These are phyloP conservation scores for Spheniscus mendiculus DNA, from an alignment of 2,113 vertebrate species.

Conservation along the genomic window DNA sequence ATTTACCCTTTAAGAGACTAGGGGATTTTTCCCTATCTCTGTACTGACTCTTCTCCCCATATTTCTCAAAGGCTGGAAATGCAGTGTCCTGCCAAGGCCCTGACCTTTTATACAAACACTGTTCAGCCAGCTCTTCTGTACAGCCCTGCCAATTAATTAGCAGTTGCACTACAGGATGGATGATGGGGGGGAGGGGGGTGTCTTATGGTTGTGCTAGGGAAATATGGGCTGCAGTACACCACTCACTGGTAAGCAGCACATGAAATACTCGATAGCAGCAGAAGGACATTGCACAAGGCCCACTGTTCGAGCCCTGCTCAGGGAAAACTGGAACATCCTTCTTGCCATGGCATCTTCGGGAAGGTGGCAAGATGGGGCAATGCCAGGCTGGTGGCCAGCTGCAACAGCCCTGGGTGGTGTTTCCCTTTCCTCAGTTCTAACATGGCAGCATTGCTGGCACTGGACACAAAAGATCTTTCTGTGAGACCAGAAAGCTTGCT, in stretches of 20 bases:
- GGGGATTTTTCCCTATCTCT: neutral
- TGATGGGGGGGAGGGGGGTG: rapidly evolving
- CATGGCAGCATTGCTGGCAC: neutral
- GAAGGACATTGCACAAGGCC: neutral
- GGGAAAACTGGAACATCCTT: neutral
- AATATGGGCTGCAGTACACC: neutral
- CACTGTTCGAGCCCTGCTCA: neutral
- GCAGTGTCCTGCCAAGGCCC: neutral
- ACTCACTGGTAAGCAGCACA: neutral
- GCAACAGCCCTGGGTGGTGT: neutral
- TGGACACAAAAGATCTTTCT: neutral
- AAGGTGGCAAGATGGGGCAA: neutral
- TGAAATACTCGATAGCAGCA: neutral
- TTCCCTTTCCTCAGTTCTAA: neutral
- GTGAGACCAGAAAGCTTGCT: neutral
- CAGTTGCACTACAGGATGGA: neutral
- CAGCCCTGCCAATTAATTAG: neutral
- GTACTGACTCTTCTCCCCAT: neutral
- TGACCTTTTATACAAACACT: neutral
- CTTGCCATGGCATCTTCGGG: neutral
- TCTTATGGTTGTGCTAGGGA: neutral
- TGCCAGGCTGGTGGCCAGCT: neutral
- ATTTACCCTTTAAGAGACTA: neutral
- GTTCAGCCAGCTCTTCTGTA: neutral
- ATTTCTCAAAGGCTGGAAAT: neutral